phyloP scores from a whole-genome alignment of 2,113 vertebrate species.

The Hemicordylus capensis region DNA sequence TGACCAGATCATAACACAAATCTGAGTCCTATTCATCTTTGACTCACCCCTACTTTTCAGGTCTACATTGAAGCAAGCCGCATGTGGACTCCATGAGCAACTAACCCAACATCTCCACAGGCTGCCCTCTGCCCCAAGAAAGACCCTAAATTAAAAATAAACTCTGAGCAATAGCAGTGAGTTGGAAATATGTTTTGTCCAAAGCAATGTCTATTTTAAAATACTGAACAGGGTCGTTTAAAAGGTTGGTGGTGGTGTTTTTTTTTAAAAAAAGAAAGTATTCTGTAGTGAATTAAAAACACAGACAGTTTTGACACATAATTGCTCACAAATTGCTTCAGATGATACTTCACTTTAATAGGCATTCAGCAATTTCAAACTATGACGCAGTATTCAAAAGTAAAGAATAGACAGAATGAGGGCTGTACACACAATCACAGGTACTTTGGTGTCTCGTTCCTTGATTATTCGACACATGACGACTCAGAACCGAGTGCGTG shows the following conservation, averaged over 20 bases:
- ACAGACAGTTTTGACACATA: conserved; percentile 2
- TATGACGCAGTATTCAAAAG: background rate
- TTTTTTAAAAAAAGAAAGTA: too few species aligned
- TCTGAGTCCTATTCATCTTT: background rate
- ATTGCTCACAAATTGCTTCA: background rate
- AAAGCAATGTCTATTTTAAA: too few species aligned
- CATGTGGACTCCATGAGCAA: background rate
- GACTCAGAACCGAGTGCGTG: too few species aligned
- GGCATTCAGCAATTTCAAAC: background rate
- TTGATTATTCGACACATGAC: too few species aligned
- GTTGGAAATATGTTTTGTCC: conserved; percentile 6
- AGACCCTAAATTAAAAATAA: conserved; percentile 51
- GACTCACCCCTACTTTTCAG: conserved; percentile 3
- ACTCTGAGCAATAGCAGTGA: conserved; percentile 9
- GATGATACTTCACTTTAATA: background rate
- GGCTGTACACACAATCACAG: too few species aligned
- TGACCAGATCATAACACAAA: background rate
- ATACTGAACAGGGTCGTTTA: too few species aligned
- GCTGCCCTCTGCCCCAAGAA: conserved; percentile 21
- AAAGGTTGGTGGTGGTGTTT: too few species aligned
- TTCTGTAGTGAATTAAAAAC: background rate
- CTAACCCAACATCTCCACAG: conserved; percentile 41
- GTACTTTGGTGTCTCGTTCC: too few species aligned
- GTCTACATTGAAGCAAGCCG: conserved; percentile 31
- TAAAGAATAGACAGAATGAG: background rate